Evolutionary conservation across 37 sponge, comb jelly and placozoan genomes (phyloP), one percentile per base, ranked within the genome.

Genomic region (Lycopodina hypogea): DNA sequence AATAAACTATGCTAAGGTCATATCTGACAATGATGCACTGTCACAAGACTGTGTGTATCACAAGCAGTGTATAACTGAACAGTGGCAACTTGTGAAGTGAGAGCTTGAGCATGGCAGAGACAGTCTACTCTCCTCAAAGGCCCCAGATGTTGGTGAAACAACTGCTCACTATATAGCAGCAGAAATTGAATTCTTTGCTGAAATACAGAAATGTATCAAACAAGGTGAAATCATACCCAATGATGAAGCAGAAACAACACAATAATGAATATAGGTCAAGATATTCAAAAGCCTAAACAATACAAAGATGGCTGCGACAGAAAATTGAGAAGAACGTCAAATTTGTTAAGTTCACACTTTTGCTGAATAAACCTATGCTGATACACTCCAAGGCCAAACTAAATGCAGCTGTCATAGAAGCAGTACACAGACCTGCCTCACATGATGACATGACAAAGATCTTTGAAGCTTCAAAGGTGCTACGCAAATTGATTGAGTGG

Each of bases 41-140:
- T 53, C 55, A 53, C 55, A 53, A 53, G 12, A 53, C 55, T 19
- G 12, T 53, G 17, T 17, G 17, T 53, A 53, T 53, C 55, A 53
- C 55, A 53, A 53, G 55, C n/a, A n/a, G n/a, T n/a, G n/a, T n/a
- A n/a, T n/a, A n/a, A n/a, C n/a, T n/a, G n/a, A n/a, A n/a, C n/a
- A 53, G 55, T 53, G 55, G 55, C 55, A 53, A 53, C 55, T 53
- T 53, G 12, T 53, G 55, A 53, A 53, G 55, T 53, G 55, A 12
- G 12, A 53, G 17, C 55, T 53, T 53, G 55, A 53, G 17, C 17
- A 17, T 53, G 55, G 55, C 17, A 53, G 55, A 53, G 55, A 53
- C 55, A 53, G 55, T 53, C 55, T 53, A 53, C 55, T 53, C 55
- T 53, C 55, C 55, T 53, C 55, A 53, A 53, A 53, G 55, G 55